Conservation (phyloP, 2,113 vertebrate genomes). For the Rostratula benghalensis region DNA sequence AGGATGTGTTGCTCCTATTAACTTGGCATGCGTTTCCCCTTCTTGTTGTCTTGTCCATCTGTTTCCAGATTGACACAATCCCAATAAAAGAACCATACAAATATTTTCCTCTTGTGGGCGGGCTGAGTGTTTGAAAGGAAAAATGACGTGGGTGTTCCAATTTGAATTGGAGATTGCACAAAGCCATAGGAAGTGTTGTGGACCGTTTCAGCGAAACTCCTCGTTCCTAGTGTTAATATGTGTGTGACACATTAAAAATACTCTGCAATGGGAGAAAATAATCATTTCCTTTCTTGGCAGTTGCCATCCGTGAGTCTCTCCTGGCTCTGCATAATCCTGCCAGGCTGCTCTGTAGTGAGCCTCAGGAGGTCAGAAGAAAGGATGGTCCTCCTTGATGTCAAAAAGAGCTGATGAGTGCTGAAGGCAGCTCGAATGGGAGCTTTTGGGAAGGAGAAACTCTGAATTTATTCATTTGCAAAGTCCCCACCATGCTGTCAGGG, state of each 20-base stretch:
- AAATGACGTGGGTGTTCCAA: neutral
- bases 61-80: slow-evolving; percentile 17
- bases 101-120: slow-evolving; percentile 19
- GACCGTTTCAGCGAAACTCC: neutral
- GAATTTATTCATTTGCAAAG: neutral
- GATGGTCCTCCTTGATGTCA: neutral
- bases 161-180: neutral
- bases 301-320: neutral
- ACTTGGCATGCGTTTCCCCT: neutral
- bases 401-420: neutral
- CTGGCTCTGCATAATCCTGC: neutral
- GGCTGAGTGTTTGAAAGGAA: neutral
- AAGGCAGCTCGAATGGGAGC: neutral
- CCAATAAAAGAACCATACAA: slow-evolving; percentile 35
- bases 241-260: neutral
- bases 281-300: neutral
- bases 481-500: neutral
- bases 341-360: neutral
- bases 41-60: slow-evolving; percentile 1
- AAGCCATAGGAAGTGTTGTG: neutral
- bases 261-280: neutral
- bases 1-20: neutral
- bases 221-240: neutral
- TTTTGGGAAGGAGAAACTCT: neutral
- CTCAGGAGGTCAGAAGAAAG: neutral